A percentile compares a stretch with the other conserved stretches of the same genome.
Conservation (phyloP, 2,113 vertebrate species). For the Acinonyx jubatus region DNA sequence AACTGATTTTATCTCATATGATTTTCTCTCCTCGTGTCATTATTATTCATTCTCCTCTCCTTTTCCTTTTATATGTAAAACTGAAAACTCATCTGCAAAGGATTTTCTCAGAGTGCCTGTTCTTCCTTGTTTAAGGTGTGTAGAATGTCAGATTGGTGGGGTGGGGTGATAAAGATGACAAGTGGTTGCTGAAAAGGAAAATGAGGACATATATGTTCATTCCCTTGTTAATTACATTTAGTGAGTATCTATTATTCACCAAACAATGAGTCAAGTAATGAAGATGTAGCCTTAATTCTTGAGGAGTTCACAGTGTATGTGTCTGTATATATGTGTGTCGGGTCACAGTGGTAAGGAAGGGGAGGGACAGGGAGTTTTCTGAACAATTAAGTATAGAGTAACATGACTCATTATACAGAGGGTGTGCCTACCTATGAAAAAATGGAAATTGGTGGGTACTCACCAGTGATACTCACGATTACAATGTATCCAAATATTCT, state of each 20-base stretch:
- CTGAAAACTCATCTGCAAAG: background rate
- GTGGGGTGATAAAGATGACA: background rate
- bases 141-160: background rate
- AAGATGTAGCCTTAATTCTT: background rate
- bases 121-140: background rate
- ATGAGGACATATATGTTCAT: background rate
- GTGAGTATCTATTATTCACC: background rate
- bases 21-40: background rate
- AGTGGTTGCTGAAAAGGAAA: background rate
- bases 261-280: background rate
- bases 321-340: background rate
- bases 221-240: background rate
- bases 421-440: background rate
- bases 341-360: background rate
- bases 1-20: slow-evolving; percentile 1
- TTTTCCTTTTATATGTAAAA: background rate
- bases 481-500: background rate
- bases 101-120: background rate
- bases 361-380: background rate
- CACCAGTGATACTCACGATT: background rate
- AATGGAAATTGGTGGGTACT: background rate
- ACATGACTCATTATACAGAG: background rate
- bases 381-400: background rate
- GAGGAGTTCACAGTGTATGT: background rate
- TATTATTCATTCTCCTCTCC: background rate